Base-by-base conservation (phyloP, 2,113 vertebrate genomes). In the Galbula dea region DNA sequence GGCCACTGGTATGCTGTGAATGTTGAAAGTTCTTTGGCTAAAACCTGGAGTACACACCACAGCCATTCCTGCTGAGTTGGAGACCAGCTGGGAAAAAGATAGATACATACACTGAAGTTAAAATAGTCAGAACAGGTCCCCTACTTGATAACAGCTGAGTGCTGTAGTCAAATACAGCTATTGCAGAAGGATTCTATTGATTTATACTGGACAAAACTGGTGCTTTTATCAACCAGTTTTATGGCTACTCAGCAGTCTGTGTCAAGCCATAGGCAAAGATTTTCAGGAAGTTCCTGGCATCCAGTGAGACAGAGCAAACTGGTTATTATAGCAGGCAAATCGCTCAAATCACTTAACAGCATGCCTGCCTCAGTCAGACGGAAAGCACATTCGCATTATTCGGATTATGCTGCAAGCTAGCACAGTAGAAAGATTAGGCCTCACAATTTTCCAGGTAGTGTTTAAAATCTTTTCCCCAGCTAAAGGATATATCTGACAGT, bases 381-480 rank as follows among this genome's bases (percentile, higher is more conserved):
- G 94, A 97, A 97, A 97, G 94, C 43, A 86, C 81, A 94, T 97
- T 97, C 93, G 36, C 91, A 83, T 96, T 97, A 86, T 94, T 88
- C n/a, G 94, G 89, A 96, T 96, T 97, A 96, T 97, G 83, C 92
- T 91, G 73, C 86, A 93, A 96, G 78, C 95, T 89, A 95, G 87
- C 73, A 89, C 81, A 93, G 93, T 92, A 95, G 93, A 97, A 96
- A 97, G 94, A 97, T 97, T 89, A 98, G 83, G 87, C 74, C 79
- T 89, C 91, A 90, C 94, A 88, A 90, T 94, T 97, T 97, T 95
- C 89, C 94, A 95, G 91, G 96, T 95, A 95, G 75, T 94, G 68
- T 95, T 98, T 97, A 96, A 97, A 97, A 96, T 96, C 89, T 93
- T 97, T 97, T 97, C 88, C 89, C 90, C 83, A 95, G 95, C 95